These are phyloP conservation scores for Stenchaetothrips biformis DNA, from an alignment of 2,888 invertebrate genomes.

Conservation along the genomic window DNA sequence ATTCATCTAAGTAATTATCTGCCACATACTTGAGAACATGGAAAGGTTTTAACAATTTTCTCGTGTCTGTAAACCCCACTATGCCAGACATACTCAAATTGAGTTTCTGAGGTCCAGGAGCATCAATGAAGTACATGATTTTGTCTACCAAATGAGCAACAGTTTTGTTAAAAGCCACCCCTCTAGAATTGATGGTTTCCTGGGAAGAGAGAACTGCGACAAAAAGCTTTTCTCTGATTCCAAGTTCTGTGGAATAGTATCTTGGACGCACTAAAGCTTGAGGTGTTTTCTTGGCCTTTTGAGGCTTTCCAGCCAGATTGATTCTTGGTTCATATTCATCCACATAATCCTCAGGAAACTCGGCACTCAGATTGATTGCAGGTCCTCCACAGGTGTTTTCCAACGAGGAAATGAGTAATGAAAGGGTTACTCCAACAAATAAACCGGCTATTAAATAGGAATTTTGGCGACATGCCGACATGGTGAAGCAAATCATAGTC, in stretches of 20 bases:
- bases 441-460: conserved; percentile 38
- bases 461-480: conserved; percentile 35
- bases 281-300: conserved; percentile 48
- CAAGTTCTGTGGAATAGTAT: conserved; percentile 92
- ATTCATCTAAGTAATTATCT: conserved; percentile 83
- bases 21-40: conserved; percentile 84
- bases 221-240: conserved; percentile 83
- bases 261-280: conserved; percentile 74
- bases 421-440: conserved; percentile 38
- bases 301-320: conserved; percentile 48
- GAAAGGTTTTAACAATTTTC: conserved; percentile 71
- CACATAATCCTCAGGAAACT: conserved; percentile 36
- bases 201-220: conserved; percentile 78
- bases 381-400: conserved; percentile 32
- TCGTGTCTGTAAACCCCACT: conserved; percentile 81
- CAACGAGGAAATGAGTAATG: conserved; percentile 37
- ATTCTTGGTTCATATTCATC: conserved; percentile 50
- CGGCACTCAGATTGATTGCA: not conserved
- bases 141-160: conserved; percentile 78
- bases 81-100: conserved; percentile 58
- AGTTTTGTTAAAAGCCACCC: conserved; percentile 82
- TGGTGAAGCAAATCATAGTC: not conserved
- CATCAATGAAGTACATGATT: conserved; percentile 68
- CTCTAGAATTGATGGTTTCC: conserved; percentile 65
- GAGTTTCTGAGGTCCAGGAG: conserved; percentile 48